Evolutionary conservation across 2,888 invertebrate genomes (phyloP).

Genomic region (Agonopterix alstromeriana): DNA sequence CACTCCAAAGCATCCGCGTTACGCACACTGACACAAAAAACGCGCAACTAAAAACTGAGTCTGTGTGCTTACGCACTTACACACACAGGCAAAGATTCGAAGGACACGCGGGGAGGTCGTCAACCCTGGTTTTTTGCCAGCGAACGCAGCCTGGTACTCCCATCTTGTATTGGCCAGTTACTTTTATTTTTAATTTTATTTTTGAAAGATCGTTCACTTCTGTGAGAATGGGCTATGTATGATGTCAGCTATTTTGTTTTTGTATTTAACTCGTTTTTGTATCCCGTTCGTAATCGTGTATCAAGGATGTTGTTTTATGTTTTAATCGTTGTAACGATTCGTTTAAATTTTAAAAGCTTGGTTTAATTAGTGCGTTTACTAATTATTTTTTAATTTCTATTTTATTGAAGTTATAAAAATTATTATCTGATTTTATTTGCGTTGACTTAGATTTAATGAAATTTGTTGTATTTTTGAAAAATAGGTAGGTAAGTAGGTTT

Average conservation of each 20-base stretch:
- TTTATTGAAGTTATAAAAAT: too few relatives aligned
- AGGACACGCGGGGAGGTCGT: slow-evolving; percentile 69
- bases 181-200: slow-evolving; percentile 32
- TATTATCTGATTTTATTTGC: too few relatives aligned
- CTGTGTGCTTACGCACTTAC: slow-evolving; percentile 43
- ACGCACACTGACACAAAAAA: slow-evolving; percentile 30
- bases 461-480: too few relatives aligned
- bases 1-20: slow-evolving; percentile 45
- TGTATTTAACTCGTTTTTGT: slow-evolving; percentile 9
- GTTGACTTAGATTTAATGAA: too few relatives aligned
- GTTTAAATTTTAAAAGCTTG: background rate
- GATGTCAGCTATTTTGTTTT: slow-evolving; percentile 34
- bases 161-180: slow-evolving; percentile 63
- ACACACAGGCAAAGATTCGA: slow-evolving; percentile 50
- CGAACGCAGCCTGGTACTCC: slow-evolving; percentile 52
- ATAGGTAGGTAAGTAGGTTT: too few relatives aligned
- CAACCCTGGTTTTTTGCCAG: slow-evolving; percentile 70
- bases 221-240: slow-evolving; percentile 62
- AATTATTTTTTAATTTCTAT: too few relatives aligned
- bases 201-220: slow-evolving; percentile 55
- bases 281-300: background rate
- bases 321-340: too few relatives aligned
- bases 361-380: background rate
- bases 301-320: background rate
- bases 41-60: slow-evolving; percentile 29